These are phyloP conservation scores for Macroramphosus scolopax DNA, from an alignment of 2,797 vertebrate species.

Conservation along the genomic window DNA sequence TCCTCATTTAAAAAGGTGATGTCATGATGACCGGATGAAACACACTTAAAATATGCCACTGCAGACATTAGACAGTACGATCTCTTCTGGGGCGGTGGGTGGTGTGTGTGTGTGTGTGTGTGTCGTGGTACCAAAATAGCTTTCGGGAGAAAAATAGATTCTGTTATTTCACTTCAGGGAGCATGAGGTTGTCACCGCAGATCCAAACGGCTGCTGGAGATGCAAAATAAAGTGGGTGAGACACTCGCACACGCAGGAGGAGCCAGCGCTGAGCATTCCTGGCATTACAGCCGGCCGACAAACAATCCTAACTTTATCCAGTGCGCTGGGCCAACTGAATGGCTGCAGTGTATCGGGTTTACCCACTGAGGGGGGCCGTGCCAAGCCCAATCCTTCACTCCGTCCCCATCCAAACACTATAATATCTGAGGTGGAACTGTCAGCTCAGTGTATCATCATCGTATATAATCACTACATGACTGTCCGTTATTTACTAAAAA, in stretches of 20 bases:
- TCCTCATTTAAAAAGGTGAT: constrained; percentile 52
- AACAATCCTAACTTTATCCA: constrained; percentile 85
- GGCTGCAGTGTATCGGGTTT: constrained; percentile 79
- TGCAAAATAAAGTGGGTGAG: constrained; percentile 56
- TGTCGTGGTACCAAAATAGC: constrained; percentile 56
- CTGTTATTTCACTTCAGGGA: constrained; percentile 63
- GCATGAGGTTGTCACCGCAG: constrained; percentile 35
- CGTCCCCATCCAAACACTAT: constrained; percentile 51
- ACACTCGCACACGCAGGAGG: constrained; percentile 57
- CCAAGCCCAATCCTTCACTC: constrained; percentile 50
- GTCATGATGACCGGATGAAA: constrained; percentile 58
- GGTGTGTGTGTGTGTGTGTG: constrained; percentile 18
- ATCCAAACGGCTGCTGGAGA: constrained; percentile 41
- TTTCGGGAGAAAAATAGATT: constrained; percentile 55
- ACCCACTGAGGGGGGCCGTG: constrained; percentile 59
- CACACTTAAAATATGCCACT: constrained; percentile 49
- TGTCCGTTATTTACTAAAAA: not conserved
- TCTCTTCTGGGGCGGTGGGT: constrained; percentile 18
- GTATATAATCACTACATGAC: not conserved
- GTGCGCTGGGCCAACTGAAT: constrained; percentile 74
- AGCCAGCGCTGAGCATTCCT: constrained; percentile 76
- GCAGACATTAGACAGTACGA: constrained; percentile 25
- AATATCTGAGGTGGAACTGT: constrained; percentile 38
- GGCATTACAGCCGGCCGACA: constrained; percentile 79
- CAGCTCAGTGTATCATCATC: constrained; percentile 26